These are phyloP conservation scores for Harpalus rubripes DNA, from an alignment of 2,888 invertebrate genomes.

Conservation along the genomic window DNA sequence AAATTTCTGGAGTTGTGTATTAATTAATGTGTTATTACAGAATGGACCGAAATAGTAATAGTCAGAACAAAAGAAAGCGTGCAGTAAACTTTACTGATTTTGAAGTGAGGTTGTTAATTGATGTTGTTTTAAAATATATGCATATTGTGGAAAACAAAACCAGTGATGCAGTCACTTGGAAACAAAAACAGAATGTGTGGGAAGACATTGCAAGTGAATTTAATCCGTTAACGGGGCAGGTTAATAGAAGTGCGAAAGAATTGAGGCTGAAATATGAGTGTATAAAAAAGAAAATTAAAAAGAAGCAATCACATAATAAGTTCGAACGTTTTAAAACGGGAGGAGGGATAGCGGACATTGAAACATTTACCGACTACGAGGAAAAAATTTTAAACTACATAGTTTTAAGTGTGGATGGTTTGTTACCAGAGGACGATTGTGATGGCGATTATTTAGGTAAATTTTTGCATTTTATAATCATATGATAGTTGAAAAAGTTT, in stretches of 20 bases:
- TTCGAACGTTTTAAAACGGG: not conserved
- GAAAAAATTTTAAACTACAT: slow-evolving; percentile 3
- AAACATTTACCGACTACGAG: slow-evolving; percentile 8
- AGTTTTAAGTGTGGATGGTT: slow-evolving; percentile 8
- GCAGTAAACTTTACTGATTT: too few relatives aligned
- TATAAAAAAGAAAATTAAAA: slow-evolving; percentile 4
- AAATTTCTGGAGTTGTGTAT: too few relatives aligned
- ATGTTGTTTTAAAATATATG: not conserved
- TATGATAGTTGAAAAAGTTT: not conserved
- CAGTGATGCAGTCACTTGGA: too few relatives aligned
- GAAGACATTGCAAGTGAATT: too few relatives aligned
- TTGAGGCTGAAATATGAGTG: not conserved
- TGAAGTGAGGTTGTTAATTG: not conserved
- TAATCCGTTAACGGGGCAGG: not conserved
- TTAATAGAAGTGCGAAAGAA: not conserved
- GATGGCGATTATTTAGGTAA: slow-evolving; percentile 1
- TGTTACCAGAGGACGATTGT: not conserved
- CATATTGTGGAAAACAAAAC: slow-evolving; percentile 3
- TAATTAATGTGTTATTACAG: not conserved
- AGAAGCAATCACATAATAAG: slow-evolving; percentile 8
- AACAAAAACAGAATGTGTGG: too few relatives aligned
- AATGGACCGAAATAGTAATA: not conserved
- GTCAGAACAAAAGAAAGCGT: not conserved
- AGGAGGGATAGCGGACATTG: not conserved
- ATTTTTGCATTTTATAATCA: not conserved